Base-by-base conservation (phyloP, 2,888 invertebrate species). In the Netelia melanura region DNA sequence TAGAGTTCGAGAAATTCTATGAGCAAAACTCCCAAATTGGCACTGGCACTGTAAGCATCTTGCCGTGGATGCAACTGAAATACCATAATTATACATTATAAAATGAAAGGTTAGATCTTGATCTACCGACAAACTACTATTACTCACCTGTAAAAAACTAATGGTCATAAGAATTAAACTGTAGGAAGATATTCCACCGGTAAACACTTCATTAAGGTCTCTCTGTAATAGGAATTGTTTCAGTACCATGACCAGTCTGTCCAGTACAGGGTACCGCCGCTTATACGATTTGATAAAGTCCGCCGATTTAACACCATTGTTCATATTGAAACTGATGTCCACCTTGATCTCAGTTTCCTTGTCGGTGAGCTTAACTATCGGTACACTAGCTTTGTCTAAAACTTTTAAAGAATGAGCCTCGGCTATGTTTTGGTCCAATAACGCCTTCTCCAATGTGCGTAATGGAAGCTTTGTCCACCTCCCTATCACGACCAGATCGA, bases 311-410 rank as follows among this genome's bases (percentile, higher is more conserved):
- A 99, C 98, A 83, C 99, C 99, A 94, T 98, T 99, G 94, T 97
- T 97, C 97, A 99, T 99, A 95, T 99, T 99, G 95, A 99, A 99
- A 91, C 99, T 99, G 94, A 99, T 99, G 95, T 99, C 99, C 91
- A 98, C 98, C 87, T 93, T 93, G 83, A 99, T 97, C 89, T 98
- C 97, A 94, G 94, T 95, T 92, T 96, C 96, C 86, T 96, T 96
- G 94, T 99, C 99, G 44, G 98, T 98, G 94, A 99, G 96, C 95
- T 99, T 99, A 88, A 99, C 98, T 91, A 99, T 99, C 90, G 99
- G 99, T 90, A 99, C 99, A 77, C 98, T 98, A 84, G 99, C 99
- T 95, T 98, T 99, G 95, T 99, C 99, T 89, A 99, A 95, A 91
- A 99, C 99, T 95, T 98, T 98, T 93, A 99, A 97, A 92, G 97